Base-by-base conservation (phyloP, 1,140 invertebrate species). In the Mycetomoellerius zeteki region DNA sequence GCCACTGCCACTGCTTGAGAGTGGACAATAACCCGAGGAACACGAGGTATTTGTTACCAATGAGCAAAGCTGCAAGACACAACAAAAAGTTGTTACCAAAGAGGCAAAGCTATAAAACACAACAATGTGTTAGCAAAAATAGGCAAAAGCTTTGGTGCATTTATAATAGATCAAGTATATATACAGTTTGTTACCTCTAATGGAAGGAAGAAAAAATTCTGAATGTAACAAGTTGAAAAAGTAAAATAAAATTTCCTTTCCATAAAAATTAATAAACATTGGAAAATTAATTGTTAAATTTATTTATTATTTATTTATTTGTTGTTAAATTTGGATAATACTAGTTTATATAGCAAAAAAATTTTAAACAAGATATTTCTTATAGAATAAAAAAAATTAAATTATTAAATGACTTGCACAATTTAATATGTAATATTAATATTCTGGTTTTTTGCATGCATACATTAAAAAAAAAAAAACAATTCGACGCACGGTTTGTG, bases 41-140 rank as follows among this genome's bases (percentile, higher is more conserved):
- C 94, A 92, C 90, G 93, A 94, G 90, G 93, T 94, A 91, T 95
- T 95, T 95, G 94, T 95, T 95, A 95, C 94, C 94, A 95, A 94
- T 89, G 95, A 94, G 94, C 93, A 94, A 95, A 95, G 95, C 95
- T 95, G 95, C 95, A 95, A 95, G 94, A 95, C 93, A 95, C 94
- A 95, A 95, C 92, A 94, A 95, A 95, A 94, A 94, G 92, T 86
- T 84, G 94, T 95, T 95, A 95, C 94, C 94, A 94, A 94, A 90
- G 94, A 94, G 47, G 94, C 93, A 94, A 95, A 95, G 95, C 94
- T 95, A 94, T 95, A 95, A 95, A 94, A 95, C 93, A 95, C 94
- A 95, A 95, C 93, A 93, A 95, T 93, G 93, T 71, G 88, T 89
- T 91, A 91, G 72, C 85, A 87, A 87, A 88, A 85, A 77, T 91